phyloP scores from a whole-genome alignment of 1,140 invertebrate species.

The Drosophila nebulosa region DNA sequence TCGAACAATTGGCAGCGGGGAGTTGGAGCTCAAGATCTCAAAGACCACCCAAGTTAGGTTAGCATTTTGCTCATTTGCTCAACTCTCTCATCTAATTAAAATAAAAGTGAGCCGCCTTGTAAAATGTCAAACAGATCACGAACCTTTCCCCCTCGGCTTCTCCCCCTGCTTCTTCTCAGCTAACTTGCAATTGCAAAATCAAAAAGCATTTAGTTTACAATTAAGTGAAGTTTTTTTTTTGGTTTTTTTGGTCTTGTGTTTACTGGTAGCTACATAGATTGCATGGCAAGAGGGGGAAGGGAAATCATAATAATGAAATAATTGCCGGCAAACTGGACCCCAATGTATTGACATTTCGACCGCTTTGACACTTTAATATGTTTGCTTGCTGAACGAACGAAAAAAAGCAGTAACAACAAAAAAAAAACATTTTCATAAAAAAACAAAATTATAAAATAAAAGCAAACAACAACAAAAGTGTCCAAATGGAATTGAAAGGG shows the following conservation, averaged over 20 bases:
- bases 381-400: slow-evolving; percentile 6
- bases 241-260: background rate
- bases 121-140: slow-evolving; percentile 73
- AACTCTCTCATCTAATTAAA: slow-evolving; percentile 64
- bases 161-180: background rate
- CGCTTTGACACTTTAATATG: slow-evolving; percentile 13
- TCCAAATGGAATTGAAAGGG: slow-evolving; percentile 1
- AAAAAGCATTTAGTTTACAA: slow-evolving; percentile 61
- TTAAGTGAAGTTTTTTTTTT: background rate
- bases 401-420: background rate
- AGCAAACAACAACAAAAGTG: background rate
- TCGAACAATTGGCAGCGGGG: background rate
- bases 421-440: background rate
- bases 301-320: slow-evolving; percentile 8
- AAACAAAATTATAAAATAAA: background rate
- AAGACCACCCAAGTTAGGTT: slow-evolving; percentile 56
- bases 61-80: slow-evolving; percentile 18
- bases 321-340: slow-evolving; percentile 7
- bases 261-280: background rate
- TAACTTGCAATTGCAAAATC: slow-evolving; percentile 59
- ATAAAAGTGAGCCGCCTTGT: slow-evolving; percentile 72
- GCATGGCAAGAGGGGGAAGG: background rate
- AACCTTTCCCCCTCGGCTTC: slow-evolving; percentile 26
- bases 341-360: slow-evolving; percentile 13
- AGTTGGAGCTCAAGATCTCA: background rate